Evolutionary conservation across 2,797 vertebrate genomes (phyloP), one percentile per base, ranked within the genome.

Genomic region (Sebastes itinus): DNA sequence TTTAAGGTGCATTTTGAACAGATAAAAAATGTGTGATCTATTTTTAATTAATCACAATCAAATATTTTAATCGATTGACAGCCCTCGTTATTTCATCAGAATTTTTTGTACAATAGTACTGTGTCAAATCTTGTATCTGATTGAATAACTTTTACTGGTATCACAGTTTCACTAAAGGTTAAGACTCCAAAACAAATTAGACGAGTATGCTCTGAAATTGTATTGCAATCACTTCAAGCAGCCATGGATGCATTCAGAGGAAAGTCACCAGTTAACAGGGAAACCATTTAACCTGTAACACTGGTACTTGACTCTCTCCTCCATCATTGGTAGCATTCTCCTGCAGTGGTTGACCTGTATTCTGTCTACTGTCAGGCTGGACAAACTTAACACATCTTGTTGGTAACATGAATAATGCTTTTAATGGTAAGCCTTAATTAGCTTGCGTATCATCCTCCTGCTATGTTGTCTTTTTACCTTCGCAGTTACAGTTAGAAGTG

Each of bases 291-390:
- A 72, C 70, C 58, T 46, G 13, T 61, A 32, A 10, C 38, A 72
- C 56, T 49, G 70, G 35, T 32, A 16, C 70, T 72, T 72, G 58
- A 72, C 70, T 49, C 27, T 72, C 38, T 61, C 58, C 70, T 72
- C 58, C 58, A 61, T 64, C 67, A 56, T 23, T 23, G 30, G 59
- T 54, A 67, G 42, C 13, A 4, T 71, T 38, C 33, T 71, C 54
- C 38, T 61, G 35, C 56, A 22, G 20, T 42, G 35, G 58, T 46
- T 61, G 70, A 72, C 58, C 58, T 72, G 25, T 66, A 58, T 49
- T 64, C 4, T 27, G 32, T 73, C 46, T 14, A 5, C 52, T 33
- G 52, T 56, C 32, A 54, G 22, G 46, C 49, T 5, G 9, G 22
- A 69, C 30, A 58, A 30, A 58, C 66, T 27, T 56, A 64, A 70